Evolutionary conservation across 2,797 vertebrate genomes (phyloP).

Genomic region (Anomalospiza imberbis): DNA sequence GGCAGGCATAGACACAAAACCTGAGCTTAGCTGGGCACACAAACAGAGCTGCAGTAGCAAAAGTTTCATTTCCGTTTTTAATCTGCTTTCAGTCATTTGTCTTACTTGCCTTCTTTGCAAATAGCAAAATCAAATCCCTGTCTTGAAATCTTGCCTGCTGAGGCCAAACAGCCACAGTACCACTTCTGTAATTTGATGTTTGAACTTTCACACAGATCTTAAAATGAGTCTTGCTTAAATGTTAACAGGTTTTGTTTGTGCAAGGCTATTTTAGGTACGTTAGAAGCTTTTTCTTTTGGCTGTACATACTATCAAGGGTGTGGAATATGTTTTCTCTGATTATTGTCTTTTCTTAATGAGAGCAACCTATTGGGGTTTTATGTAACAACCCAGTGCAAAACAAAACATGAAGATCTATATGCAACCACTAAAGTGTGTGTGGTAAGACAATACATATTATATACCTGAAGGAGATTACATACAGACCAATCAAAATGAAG

Average conservation of each 20-base stretch:
- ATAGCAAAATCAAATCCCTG: not conserved
- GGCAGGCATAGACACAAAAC: too few species aligned
- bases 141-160: not conserved
- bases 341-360: not conserved
- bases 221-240: not conserved
- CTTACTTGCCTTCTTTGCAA: not conserved
- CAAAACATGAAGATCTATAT: not conserved
- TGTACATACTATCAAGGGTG: not conserved
- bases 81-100: not conserved
- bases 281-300: not conserved
- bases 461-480: not conserved
- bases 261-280: not conserved
- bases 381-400: not conserved
- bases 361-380: not conserved
- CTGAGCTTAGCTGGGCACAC: too few species aligned
- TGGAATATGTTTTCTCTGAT: not conserved
- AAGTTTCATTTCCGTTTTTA: not conserved
- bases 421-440: not conserved
- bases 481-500: not conserved
- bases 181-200: not conserved
- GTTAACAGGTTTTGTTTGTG: not conserved
- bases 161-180: not conserved
- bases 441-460: not conserved
- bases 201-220: not conserved
- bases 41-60: not conserved